Conservation (phyloP, 2,888 invertebrate genomes). For the Mythimna loreyi region DNA sequence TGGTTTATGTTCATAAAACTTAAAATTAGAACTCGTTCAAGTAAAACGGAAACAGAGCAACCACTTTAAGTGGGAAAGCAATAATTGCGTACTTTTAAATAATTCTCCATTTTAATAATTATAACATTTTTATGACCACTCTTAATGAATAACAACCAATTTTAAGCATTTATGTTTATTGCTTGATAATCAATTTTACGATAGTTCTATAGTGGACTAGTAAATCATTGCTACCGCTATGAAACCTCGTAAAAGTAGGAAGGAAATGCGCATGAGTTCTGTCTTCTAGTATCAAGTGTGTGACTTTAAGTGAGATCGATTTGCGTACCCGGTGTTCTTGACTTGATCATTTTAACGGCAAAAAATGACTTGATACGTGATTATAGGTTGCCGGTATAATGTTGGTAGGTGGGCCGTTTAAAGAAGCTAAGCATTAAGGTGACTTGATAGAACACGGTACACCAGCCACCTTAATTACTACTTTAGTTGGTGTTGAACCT, state of each 20-base stretch:
- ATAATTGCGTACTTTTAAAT: constrained; percentile 37
- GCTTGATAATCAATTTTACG: constrained; percentile 66
- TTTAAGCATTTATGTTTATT: constrained; percentile 58
- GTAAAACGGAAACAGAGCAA: constrained; percentile 29
- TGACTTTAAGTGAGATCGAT: constrained; percentile 34
- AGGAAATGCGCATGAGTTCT: constrained; percentile 25
- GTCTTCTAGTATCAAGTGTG: constrained; percentile 20
- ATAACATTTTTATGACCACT: constrained; percentile 62
- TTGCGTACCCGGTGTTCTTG: constrained; percentile 38
- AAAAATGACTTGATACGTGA: constrained; percentile 44
- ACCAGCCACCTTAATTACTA: constrained; percentile 33
- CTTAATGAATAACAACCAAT: constrained; percentile 53
- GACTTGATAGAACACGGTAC: constrained; percentile 37
- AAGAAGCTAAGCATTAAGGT: constrained; percentile 18
- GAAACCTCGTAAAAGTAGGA: constrained; percentile 14
- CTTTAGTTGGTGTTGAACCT: constrained; percentile 15
- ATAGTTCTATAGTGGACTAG: constrained; percentile 56
- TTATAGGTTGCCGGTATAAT: constrained; percentile 48
- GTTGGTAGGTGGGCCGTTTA: constrained; percentile 57
- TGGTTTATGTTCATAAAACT: constrained; percentile 11
- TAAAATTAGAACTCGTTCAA: constrained; percentile 25
- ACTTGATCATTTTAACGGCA: constrained; percentile 45
- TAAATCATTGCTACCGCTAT: constrained; percentile 61
- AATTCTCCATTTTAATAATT: constrained; percentile 55
- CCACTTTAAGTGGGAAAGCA: constrained; percentile 5